These are phyloP conservation scores for Lasioglossum vierecki DNA, from an alignment of 2,888 invertebrate species.

Conservation along the genomic window DNA sequence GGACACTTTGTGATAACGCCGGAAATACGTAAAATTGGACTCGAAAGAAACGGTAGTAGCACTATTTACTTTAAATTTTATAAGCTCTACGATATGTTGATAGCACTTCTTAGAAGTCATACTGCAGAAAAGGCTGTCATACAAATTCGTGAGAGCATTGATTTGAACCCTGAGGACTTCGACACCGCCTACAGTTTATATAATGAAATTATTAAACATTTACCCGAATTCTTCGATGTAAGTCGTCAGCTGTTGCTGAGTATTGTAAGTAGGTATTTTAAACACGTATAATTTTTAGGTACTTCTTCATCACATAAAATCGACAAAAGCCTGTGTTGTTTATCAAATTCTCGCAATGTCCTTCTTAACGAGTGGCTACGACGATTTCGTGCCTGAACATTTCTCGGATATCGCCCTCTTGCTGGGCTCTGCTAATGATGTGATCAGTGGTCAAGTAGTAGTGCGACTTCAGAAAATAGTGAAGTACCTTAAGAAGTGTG, in stretches of 20 bases:
- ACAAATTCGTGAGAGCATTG: slow-evolving; percentile 78
- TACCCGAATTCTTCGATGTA: background rate
- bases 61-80: slow-evolving; percentile 67
- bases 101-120: slow-evolving; percentile 55
- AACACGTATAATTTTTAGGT: slow-evolving; percentile 39
- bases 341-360: slow-evolving; percentile 86
- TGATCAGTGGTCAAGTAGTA: slow-evolving; percentile 91
- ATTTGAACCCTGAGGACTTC: slow-evolving; percentile 77
- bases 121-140: slow-evolving; percentile 78
- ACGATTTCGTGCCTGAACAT: slow-evolving; percentile 87
- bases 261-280: slow-evolving; percentile 9
- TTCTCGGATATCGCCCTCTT: slow-evolving; percentile 89
- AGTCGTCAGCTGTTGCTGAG: background rate
- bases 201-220: slow-evolving; percentile 37
- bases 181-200: slow-evolving; percentile 68
- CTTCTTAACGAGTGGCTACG: slow-evolving; percentile 85
- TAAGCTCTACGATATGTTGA: slow-evolving; percentile 74
- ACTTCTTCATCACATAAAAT: slow-evolving; percentile 80
- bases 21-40: slow-evolving; percentile 84
- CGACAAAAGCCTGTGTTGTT: too few relatives aligned
- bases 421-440: slow-evolving; percentile 88
- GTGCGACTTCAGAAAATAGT: slow-evolving; percentile 84
- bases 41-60: slow-evolving; percentile 84
- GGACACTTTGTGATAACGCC: slow-evolving; percentile 87
- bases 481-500: slow-evolving; percentile 83